phyloP scores from a whole-genome alignment of 2,888 invertebrate species.

The Metopia argyrocephala region DNA sequence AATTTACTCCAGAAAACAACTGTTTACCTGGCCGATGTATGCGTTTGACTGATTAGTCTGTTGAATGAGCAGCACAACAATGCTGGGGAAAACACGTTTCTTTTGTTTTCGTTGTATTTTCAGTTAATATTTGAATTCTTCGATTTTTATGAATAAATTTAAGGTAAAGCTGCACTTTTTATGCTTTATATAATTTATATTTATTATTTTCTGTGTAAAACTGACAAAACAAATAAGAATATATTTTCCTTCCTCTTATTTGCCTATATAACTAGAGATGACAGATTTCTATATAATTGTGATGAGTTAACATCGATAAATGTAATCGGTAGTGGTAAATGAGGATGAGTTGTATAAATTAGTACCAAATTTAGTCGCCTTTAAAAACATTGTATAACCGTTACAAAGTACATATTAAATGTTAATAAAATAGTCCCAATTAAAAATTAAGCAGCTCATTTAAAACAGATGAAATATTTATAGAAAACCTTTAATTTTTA shows the following conservation, averaged over 20 bases:
- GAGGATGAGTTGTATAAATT: background rate
- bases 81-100: slow-evolving; percentile 39
- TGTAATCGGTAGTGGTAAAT: slow-evolving; percentile 6
- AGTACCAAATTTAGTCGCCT: no score
- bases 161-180: background rate
- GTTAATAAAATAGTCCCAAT: no score
- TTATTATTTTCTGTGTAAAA: slow-evolving; percentile 3
- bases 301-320: background rate
- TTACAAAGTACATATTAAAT: no score
- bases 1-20: slow-evolving; percentile 12
- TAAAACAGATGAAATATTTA: no score
- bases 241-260: slow-evolving; percentile 22
- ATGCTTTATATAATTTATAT: slow-evolving; percentile 43
- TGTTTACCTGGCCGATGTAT: background rate
- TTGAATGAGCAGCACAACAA: background rate
- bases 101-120: background rate
- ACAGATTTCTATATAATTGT: background rate
- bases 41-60: background rate
- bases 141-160: background rate
- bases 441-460: no score
- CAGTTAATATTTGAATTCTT: background rate
- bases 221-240: slow-evolving; percentile 43
- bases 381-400: no score
- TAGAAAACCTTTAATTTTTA: no score
- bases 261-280: slow-evolving; percentile 48